Evolutionary conservation across 1,140 invertebrate genomes (phyloP).

Genomic region (Aphelenchoides besseyi): DNA sequence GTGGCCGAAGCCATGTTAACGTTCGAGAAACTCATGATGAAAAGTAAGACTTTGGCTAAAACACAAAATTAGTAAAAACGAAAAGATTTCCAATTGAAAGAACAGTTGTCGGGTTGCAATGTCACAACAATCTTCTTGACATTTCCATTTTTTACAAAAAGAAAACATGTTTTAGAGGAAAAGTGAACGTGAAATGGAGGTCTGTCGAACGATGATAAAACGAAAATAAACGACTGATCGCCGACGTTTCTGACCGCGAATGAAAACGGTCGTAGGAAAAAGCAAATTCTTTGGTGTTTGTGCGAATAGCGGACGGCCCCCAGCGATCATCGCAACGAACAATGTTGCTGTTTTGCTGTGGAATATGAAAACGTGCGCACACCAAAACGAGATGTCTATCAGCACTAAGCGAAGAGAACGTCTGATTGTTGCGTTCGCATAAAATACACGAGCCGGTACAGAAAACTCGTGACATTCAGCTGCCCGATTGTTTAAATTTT

Average conservation of each 20-base stretch:
- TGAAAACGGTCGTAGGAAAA: neutral
- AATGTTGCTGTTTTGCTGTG: too few species aligned
- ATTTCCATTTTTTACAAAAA: neutral
- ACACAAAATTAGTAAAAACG: conserved; percentile 7
- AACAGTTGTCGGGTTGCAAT: too few species aligned
- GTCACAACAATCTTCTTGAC: too few species aligned
- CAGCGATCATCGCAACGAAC: too few species aligned
- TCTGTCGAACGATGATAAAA: neutral
- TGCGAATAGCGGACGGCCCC: too few species aligned
- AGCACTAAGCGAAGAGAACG: neutral
- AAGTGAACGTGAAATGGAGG: neutral
- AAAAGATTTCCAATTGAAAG: neutral
- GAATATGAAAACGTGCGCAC: too few species aligned
- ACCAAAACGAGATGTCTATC: neutral
- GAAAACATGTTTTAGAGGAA: neutral
- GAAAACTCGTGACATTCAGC: neutral
- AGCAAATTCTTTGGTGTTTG: neutral
- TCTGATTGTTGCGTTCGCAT: neutral
- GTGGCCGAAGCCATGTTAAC: conserved; percentile 14
- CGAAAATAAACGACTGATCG: neutral
- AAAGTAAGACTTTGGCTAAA: conserved; percentile 13
- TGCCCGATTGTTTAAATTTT: neutral
- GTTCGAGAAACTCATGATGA: conserved; percentile 18
- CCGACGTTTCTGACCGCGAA: neutral
- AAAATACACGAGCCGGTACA: too few species aligned